Percentiles rank a stretch among this genome's conserved stretches.
Conservation (phyloP, 2,797 vertebrate genomes). For the Alfaro cultratus region DNA sequence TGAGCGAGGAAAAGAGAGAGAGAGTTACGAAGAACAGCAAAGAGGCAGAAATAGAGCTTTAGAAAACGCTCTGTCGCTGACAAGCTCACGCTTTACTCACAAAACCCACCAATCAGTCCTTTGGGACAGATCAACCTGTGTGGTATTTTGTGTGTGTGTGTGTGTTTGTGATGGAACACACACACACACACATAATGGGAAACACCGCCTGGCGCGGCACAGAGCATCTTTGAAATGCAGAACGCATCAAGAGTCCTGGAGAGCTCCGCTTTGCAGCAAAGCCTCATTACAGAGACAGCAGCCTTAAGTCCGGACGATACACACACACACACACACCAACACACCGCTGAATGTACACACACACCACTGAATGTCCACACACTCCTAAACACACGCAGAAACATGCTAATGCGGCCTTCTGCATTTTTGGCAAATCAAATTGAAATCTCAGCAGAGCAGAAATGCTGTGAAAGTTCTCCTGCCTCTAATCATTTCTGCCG, state of each 20-base stretch:
- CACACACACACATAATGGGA: constrained; percentile 13
- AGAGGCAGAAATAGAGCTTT: constrained; percentile 47
- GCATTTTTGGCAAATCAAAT: constrained; percentile 31
- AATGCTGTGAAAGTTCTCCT: constrained; percentile 22
- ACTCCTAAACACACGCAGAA: constrained; percentile 24
- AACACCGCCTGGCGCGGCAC: constrained; percentile 37
- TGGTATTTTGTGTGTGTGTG: constrained; percentile 7
- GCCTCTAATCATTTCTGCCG: constrained; percentile 8
- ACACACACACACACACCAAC: constrained; percentile 19
- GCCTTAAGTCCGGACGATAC: constrained; percentile 78
- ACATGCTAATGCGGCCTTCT: constrained; percentile 13
- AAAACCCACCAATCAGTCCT: constrained; percentile 63
- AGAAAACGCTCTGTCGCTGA: constrained; percentile 64
- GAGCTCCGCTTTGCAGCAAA: constrained; percentile 77
- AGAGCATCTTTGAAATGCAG: constrained; percentile 76
- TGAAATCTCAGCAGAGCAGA: constrained; percentile 14
- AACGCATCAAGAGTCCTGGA: constrained; percentile 72
- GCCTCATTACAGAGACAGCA: constrained; percentile 83
- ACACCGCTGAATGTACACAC: constrained; percentile 45
- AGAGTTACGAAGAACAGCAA: neutral
- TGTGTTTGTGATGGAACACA: constrained; percentile 18
- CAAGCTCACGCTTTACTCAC: constrained; percentile 61
- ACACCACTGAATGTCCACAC: constrained; percentile 45
- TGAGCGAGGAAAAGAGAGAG: constrained; percentile 1
- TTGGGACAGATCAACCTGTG: constrained; percentile 27